Percentiles rank a stretch among this genome's conserved stretches.
phyloP scores from a whole-genome alignment of 2,113 vertebrate genomes.

The Nyctibius bracteatus region DNA sequence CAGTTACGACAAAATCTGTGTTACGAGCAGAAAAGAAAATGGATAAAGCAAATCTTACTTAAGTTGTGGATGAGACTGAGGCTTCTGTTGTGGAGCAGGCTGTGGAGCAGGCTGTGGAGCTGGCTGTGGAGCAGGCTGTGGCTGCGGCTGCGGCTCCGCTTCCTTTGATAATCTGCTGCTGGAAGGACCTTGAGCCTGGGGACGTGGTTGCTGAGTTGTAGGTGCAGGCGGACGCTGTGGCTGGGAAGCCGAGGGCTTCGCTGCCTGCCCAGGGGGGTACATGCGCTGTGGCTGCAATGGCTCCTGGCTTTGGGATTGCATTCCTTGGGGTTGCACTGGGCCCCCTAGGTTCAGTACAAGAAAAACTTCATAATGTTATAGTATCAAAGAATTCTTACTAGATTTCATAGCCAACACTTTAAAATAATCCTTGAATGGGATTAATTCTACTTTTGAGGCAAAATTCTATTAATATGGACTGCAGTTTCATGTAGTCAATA shows the following conservation, averaged over 20 bases:
- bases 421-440: constrained; percentile 18
- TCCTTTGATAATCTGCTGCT: constrained; percentile 81
- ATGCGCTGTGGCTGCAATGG: constrained; percentile 76
- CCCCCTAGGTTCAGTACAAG: constrained; percentile 89
- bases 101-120: constrained; percentile 51
- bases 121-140: constrained; percentile 42
- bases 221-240: constrained; percentile 73
- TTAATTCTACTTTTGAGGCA: background rate
- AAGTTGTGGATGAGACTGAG: constrained; percentile 91
- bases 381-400: constrained; percentile 64
- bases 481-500: background rate
- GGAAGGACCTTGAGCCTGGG: constrained; percentile 81
- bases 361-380: constrained; percentile 79
- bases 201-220: constrained; percentile 84
- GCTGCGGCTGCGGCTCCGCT: constrained; percentile 80
- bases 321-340: constrained; percentile 89
- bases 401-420: constrained; percentile 70
- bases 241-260: constrained; percentile 74
- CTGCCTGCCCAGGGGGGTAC: constrained; percentile 72
- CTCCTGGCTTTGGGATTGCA: constrained; percentile 84
- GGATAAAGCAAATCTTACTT: constrained; percentile 84
- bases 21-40: background rate
- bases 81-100: constrained; percentile 76
- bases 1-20: background rate
- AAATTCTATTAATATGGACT: background rate